phyloP scores from a whole-genome alignment of 2,113 vertebrate species.

The Climacteris rufus region DNA sequence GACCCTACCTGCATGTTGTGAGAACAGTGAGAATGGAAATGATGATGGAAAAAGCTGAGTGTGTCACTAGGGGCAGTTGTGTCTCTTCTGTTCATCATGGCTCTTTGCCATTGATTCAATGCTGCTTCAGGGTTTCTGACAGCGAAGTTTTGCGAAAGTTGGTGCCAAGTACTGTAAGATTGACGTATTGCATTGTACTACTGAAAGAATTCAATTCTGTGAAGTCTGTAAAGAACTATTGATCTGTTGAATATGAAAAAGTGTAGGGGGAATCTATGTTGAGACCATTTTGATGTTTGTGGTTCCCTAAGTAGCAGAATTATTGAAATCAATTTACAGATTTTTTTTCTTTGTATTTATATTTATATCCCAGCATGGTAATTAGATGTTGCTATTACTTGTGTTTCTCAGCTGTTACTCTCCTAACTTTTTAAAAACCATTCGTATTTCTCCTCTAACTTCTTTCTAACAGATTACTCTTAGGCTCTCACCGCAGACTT shows the following conservation, averaged over 20 bases:
- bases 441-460: not conserved
- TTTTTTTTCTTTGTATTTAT: not conserved
- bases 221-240: not conserved
- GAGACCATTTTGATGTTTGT: not conserved
- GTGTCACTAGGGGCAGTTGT: not conserved
- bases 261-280: not conserved
- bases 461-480: not conserved
- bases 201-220: not conserved
- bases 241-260: not conserved
- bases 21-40: not conserved
- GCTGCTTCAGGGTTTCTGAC: not conserved
- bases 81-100: not conserved
- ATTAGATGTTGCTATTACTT: not conserved
- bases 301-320: not conserved
- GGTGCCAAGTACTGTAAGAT: not conserved
- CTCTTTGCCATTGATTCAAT: not conserved
- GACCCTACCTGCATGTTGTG: not conserved
- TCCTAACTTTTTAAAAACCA: not conserved
- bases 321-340: not conserved
- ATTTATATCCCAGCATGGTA: not conserved
- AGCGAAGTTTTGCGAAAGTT: not conserved
- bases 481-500: not conserved
- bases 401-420: not conserved
- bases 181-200: not conserved
- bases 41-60: not conserved